Evolutionary conservation across 2,113 vertebrate species (phyloP).

Genomic region (Elgaria multicarinata): DNA sequence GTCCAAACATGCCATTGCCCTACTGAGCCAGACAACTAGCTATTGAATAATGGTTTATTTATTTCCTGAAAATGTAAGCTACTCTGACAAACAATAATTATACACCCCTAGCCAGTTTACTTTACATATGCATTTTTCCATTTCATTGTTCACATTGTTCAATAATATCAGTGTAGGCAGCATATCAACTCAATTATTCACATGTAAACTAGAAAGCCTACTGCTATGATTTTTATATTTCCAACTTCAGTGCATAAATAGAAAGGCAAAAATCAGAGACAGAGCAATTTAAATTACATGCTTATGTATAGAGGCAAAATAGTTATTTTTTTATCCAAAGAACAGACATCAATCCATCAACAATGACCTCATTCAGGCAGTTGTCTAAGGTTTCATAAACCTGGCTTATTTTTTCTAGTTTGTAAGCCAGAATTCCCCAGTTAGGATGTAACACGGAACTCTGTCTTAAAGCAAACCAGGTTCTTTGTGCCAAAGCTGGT

Average conservation of each 20-base stretch:
- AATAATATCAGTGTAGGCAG: background rate
- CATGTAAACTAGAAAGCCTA: background rate
- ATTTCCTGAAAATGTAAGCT: background rate
- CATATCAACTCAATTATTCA: background rate
- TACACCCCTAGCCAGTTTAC: background rate
- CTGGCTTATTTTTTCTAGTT: background rate
- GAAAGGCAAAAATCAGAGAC: background rate
- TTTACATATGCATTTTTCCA: constrained; percentile 29
- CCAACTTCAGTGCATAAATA: background rate
- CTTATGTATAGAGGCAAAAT: constrained; percentile 8
- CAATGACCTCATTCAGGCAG: background rate
- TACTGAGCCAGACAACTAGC: background rate
- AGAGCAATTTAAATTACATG: background rate
- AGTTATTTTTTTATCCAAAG: background rate
- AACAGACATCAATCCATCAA: background rate
- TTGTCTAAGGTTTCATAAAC: background rate
- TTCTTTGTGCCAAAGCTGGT: too few relatives aligned
- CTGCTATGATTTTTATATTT: background rate
- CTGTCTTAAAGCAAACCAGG: background rate
- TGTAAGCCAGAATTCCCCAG: background rate
- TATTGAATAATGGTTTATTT: background rate
- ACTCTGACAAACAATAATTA: background rate
- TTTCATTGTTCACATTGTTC: background rate
- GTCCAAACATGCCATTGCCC: background rate
- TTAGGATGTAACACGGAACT: background rate